These are phyloP conservation scores for Nixonia krombeini DNA, from an alignment of 1,140 invertebrate genomes.

Conservation along the genomic window DNA sequence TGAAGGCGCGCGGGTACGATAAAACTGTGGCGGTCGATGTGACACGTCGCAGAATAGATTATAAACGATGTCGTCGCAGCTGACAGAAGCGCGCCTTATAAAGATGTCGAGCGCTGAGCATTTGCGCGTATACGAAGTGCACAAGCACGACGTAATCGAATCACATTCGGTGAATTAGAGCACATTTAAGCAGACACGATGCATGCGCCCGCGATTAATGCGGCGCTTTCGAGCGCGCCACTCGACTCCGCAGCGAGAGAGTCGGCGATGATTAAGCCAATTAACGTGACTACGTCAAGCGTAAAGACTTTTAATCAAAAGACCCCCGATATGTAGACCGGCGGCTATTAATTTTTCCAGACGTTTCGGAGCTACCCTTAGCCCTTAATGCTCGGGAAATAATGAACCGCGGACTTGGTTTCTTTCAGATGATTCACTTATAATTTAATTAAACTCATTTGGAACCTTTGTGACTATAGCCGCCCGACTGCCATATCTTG, in stretches of 20 bases:
- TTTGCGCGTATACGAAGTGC: constrained; percentile 26
- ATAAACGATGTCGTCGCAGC: constrained; percentile 4
- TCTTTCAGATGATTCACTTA: too few relatives aligned
- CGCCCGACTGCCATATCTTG: too few relatives aligned
- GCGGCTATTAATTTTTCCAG: background rate
- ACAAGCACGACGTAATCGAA: constrained; percentile 33
- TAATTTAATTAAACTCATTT: too few relatives aligned
- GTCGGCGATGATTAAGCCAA: constrained; percentile 37
- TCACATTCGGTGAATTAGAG: constrained; percentile 44
- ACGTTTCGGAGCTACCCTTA: too few relatives aligned
- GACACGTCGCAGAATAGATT: background rate
- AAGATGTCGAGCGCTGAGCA: constrained; percentile 1
- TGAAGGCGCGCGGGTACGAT: too few relatives aligned
- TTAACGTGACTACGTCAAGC: constrained; percentile 37
- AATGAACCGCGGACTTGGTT: too few relatives aligned
- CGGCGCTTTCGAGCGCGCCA: constrained; percentile 4
- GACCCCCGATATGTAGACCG: background rate
- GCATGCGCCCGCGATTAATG: constrained; percentile 38
- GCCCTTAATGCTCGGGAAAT: too few relatives aligned
- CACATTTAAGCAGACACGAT: constrained; percentile 42
- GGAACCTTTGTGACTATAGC: too few relatives aligned
- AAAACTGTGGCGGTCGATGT: background rate
- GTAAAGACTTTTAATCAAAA: constrained; percentile 7
- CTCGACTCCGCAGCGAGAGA: constrained; percentile 11
- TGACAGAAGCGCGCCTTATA: constrained; percentile 4